These are phyloP conservation scores for Numenius arquata DNA, from an alignment of 2,113 vertebrate genomes.

Conservation along the genomic window DNA sequence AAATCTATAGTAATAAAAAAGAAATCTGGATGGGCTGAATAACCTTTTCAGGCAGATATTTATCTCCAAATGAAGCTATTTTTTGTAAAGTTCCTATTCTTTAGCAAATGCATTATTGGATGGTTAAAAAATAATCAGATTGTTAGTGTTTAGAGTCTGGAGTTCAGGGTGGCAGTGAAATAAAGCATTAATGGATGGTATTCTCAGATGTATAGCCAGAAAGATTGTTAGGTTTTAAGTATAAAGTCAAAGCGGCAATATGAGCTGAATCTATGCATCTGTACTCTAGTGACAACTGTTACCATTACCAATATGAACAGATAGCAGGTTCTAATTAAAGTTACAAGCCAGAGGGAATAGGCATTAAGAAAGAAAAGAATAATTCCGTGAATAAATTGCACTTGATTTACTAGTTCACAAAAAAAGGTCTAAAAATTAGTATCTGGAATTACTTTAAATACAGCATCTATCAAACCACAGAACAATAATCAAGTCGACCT, in stretches of 20 bases:
- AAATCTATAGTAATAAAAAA: conserved; percentile 44
- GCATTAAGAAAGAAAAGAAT: conserved; percentile 72
- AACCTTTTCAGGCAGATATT: conserved; percentile 60
- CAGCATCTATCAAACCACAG: conserved; percentile 68
- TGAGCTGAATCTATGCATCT: conserved; percentile 28
- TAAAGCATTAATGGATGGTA: conserved; percentile 10
- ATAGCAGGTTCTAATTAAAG: conserved; percentile 80
- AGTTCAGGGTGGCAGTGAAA: conserved; percentile 27
- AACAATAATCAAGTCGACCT: conserved; percentile 71
- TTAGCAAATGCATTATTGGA: conserved; percentile 30
- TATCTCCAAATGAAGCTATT: conserved; percentile 39
- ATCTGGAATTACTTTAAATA: conserved; percentile 74
- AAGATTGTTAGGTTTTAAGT: conserved; percentile 32
- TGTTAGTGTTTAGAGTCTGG: neutral
- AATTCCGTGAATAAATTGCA: conserved; percentile 71
- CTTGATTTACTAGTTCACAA: conserved; percentile 74
- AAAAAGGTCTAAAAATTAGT: conserved; percentile 72
- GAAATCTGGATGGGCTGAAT: conserved; percentile 56
- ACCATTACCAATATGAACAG: conserved; percentile 60
- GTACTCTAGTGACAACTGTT: conserved; percentile 62
- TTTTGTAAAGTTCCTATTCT: conserved; percentile 5
- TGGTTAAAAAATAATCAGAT: conserved; percentile 28
- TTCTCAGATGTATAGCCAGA: neutral
- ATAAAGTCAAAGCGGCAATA: conserved; percentile 60
- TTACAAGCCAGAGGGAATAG: conserved; percentile 73